Percentiles rank a stretch among this genome's conserved stretches.
Evolutionary conservation across 53 echinoderm and acorn worm genomes (phyloP).

Genomic region (Arbacia lixula): DNA sequence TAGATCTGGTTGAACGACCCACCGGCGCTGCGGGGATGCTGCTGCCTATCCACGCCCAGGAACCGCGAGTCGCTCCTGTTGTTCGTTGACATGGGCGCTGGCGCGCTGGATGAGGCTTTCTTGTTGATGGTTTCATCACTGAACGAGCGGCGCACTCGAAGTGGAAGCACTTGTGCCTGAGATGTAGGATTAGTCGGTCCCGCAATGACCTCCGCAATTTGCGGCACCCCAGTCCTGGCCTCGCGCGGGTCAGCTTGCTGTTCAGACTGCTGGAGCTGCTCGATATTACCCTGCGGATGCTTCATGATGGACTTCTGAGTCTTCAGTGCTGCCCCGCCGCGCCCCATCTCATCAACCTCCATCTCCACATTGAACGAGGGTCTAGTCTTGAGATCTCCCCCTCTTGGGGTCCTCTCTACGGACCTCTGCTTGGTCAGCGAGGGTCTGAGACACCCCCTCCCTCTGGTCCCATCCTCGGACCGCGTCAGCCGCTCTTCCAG

Average conservation of each 20-base stretch:
- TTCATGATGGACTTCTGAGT: conserved; percentile 46
- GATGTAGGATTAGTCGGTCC: conserved; percentile 32
- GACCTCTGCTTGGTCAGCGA: not conserved
- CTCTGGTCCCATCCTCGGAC: conserved; percentile 23
- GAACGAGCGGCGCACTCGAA: conserved; percentile 43
- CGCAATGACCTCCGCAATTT: not conserved
- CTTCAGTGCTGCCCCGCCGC: not conserved
- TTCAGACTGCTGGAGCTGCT: not conserved
- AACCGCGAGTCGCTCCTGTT: conserved; percentile 4
- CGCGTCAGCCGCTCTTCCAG: not conserved
- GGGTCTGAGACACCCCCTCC: conserved; percentile 37
- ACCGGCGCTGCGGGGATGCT: conserved; percentile 9
- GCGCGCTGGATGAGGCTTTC: not conserved
- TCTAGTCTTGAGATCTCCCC: not conserved
- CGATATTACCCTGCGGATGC: not conserved
- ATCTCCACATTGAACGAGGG: conserved; percentile 34
- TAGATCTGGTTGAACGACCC: conserved; percentile 49
- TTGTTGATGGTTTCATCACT: conserved; percentile 55
- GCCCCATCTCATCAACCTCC: not conserved
- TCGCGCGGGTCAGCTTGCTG: conserved; percentile 14
- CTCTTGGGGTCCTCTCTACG: not conserved
- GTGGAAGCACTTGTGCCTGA: conserved; percentile 45
- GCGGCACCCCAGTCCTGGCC: no score
- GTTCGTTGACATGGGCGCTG: conserved; percentile 11
- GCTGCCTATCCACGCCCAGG: conserved; percentile 39